These are phyloP conservation scores for Oenanthe oenanthe DNA, from an alignment of 2,113 vertebrate species.

Conservation along the genomic window DNA sequence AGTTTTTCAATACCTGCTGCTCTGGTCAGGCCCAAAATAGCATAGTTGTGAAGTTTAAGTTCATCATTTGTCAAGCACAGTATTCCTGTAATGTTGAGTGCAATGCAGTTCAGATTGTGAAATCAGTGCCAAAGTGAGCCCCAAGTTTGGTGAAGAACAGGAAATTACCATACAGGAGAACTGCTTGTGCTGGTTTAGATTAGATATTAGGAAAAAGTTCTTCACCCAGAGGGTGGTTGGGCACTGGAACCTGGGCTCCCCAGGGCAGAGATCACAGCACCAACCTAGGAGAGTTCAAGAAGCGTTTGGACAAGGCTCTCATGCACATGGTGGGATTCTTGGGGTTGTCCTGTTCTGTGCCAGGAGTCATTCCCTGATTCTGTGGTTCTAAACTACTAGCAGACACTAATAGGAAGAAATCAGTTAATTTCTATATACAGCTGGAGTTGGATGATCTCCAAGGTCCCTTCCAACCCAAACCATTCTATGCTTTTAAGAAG, in stretches of 20 bases:
- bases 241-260: not conserved
- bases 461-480: not conserved
- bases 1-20: not conserved
- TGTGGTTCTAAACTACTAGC: not conserved
- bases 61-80: not conserved
- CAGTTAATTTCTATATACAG: not conserved
- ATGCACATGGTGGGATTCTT: accelerated
- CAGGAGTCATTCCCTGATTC: not conserved
- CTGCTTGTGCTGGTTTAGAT: not conserved
- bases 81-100: not conserved
- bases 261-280: not conserved
- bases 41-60: not conserved
- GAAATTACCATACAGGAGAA: not conserved
- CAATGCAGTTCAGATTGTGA: not conserved
- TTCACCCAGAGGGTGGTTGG: no score
- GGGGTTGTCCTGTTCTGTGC: not conserved
- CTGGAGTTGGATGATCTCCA: not conserved
- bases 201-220: not conserved
- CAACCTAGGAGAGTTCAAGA: not conserved
- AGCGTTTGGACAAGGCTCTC: not conserved
- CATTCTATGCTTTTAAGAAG: not conserved
- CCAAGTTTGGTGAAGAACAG: not conserved
- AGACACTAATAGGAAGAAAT: not conserved
- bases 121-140: not conserved
- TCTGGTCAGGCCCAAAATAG: not conserved